Base-by-base conservation (phyloP, 2,888 invertebrate genomes). In the Drosophila differens region DNA sequence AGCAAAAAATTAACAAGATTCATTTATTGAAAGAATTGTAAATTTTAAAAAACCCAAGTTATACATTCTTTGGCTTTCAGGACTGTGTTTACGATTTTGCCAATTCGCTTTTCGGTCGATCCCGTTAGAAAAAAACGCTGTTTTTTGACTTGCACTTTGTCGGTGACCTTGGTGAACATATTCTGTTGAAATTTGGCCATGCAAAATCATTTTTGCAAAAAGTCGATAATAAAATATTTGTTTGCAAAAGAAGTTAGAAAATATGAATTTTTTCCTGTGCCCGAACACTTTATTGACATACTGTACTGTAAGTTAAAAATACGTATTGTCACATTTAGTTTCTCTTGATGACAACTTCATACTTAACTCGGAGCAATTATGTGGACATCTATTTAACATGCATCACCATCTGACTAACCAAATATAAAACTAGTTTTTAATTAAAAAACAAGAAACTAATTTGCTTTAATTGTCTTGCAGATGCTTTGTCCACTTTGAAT, bases 391-490 rank as follows among this genome's bases (percentile, higher is more conserved):
- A n/a, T 72, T 71, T 65, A 60, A 82, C 89, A 85, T 86, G 88
- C 88, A 84, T 76, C 82, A 86, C 88, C 88, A 83, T 83, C 88
- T 89, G 86, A 89, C 33, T 32, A 19, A 12, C 22, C 39, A 33
- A 10, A 28, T 1, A 64, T 4, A 19, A 35, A 16, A 19, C 28
- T 10, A n/a, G 2, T 16, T 30, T 2, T 30, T 12, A 28, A 16
- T 28, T 22, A 14, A 39, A 25, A 32, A 30, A 14, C 25, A 57
- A 35, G n/a, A 28, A 19, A 49, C 28, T 67, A 59, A 65, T 22
- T 22, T 12, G n/a, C 6, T 35, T n/a, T 32, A 2, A 61, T 16
- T 52, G 4, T 16, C 6, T 61, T 61, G 16, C 28, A 52, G 61
- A 14, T 14, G 22, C 19, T 28, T 3, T 25, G 2, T 19, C 12